Evolutionary conservation across 2,888 invertebrate genomes (phyloP).

Genomic region (Tinea semifulvella): DNA sequence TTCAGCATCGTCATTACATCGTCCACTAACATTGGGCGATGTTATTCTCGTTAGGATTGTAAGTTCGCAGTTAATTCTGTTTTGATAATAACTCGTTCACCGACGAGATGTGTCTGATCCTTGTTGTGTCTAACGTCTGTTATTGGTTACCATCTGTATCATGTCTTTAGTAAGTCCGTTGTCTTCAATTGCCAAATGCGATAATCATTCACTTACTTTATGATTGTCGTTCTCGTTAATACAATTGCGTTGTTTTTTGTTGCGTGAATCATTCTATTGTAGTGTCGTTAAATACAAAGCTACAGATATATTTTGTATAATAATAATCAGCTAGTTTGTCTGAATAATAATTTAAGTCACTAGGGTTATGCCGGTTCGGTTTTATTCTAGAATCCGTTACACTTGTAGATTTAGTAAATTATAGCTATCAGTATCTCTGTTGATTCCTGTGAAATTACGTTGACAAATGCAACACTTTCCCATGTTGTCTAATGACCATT

Average conservation of each 20-base stretch:
- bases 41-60: slow-evolving; percentile 15
- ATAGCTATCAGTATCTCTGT: too few relatives aligned
- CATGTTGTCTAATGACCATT: slow-evolving; percentile 34
- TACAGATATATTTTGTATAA: too few relatives aligned
- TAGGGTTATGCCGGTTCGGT: too few relatives aligned
- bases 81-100: slow-evolving; percentile 16
- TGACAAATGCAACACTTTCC: slow-evolving; percentile 32
- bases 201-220: slow-evolving; percentile 43
- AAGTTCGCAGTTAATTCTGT: slow-evolving; percentile 15
- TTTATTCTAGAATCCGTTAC: too few relatives aligned
- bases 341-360: too few relatives aligned
- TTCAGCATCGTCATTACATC: slow-evolving; percentile 6
- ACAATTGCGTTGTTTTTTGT: not conserved
- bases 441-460: too few relatives aligned
- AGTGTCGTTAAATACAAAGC: too few relatives aligned
- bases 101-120: slow-evolving; percentile 13
- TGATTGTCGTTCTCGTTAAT: slow-evolving; percentile 31
- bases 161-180: slow-evolving; percentile 3
- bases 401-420: too few relatives aligned
- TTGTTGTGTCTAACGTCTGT: slow-evolving; percentile 14
- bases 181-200: slow-evolving; percentile 14
- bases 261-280: slow-evolving; percentile 16
- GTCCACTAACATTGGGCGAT: not conserved
- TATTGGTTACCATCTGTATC: slow-evolving; percentile 5
- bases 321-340: too few relatives aligned